Base-by-base conservation (phyloP, 2,888 invertebrate genomes). In the Mechanitis mazaeus region DNA sequence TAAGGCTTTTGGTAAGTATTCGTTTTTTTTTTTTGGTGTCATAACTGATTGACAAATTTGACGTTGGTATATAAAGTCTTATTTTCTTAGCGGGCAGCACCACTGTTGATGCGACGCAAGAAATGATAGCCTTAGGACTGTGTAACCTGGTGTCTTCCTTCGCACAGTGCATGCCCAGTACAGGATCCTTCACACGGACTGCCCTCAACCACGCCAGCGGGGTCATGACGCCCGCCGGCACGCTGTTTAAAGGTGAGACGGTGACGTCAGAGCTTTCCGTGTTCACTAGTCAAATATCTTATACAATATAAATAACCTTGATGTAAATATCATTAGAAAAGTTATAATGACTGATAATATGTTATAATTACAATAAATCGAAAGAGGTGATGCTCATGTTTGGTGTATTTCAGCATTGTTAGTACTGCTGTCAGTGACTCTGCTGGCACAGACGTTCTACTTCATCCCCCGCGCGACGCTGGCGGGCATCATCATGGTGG, bases 191-290 rank as follows among this genome's bases (percentile, higher is more conserved):
- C 85, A 95, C 96, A 0, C 90, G 96, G 65, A 95, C 97, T 1
- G 97, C 97, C 2, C 94, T 98, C 45, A 98, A 98, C 88, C 94
- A 97, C 79, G 94, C 96, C 58, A 95, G 96, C 67, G 97, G 97
- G 0, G 98, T 97, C 0, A 91, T 92, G 69, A 97, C 97, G 0
- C 94, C 96, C 0, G 91, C 95, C 12, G 96, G 96, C 0, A 96
- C 96, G 1, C 80, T 95, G 33, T 91, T 95, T 50, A 96, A 96
- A 64, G 94, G 94, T 82, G 33, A 11, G 45, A 35, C 31, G 31
- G 50, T 50, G 28, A 47, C 2, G 47, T 47, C n/a, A 20, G 4
- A 47, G 20, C 42, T 42, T 7, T 20, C 20, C 20, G 20, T 20
- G 20, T 20, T 20, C 20, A 20, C 20, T 20, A 20, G 20, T 20